These are phyloP conservation scores for Halcyon chelicuti DNA, from an alignment of 2,797 vertebrate species.

Conservation along the genomic window DNA sequence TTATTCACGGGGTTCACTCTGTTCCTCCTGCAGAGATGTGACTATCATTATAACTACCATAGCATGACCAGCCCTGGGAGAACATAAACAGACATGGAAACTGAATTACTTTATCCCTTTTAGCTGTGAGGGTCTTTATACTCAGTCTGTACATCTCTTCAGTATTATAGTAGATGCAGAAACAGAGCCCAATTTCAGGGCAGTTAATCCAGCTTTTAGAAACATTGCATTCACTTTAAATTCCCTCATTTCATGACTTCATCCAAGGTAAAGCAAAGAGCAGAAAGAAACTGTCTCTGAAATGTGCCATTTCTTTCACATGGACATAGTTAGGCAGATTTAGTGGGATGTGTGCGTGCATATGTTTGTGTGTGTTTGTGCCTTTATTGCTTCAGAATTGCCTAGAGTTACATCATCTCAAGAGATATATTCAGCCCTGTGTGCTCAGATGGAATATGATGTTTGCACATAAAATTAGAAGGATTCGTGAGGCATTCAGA, in stretches of 20 bases:
- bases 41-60: not conserved
- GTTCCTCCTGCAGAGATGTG: not conserved
- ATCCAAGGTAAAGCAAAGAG: constrained; percentile 35
- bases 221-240: constrained; percentile 38
- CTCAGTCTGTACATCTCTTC: not conserved
- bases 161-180: not conserved
- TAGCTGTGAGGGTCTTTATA: constrained; percentile 4
- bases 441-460: constrained; percentile 44
- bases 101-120: constrained; percentile 52
- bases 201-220: constrained; percentile 50
- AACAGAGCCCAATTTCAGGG: constrained; percentile 9
- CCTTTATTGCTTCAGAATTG: constrained; percentile 55
- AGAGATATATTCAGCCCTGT: constrained; percentile 15
- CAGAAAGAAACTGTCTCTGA: constrained; percentile 10
- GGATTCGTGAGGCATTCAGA: constrained; percentile 40
- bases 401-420: constrained; percentile 53
- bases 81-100: constrained; percentile 10
- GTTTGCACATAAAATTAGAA: constrained; percentile 50
- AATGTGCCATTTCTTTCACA: constrained; percentile 16
- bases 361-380: constrained; percentile 50
- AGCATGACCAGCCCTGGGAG: not conserved
- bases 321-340: constrained; percentile 14
- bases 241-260: constrained; percentile 48
- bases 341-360: constrained; percentile 53
- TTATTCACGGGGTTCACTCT: not conserved